Conservation (phyloP, 2,888 invertebrate genomes). For the Cecidostiba fungosa region DNA sequence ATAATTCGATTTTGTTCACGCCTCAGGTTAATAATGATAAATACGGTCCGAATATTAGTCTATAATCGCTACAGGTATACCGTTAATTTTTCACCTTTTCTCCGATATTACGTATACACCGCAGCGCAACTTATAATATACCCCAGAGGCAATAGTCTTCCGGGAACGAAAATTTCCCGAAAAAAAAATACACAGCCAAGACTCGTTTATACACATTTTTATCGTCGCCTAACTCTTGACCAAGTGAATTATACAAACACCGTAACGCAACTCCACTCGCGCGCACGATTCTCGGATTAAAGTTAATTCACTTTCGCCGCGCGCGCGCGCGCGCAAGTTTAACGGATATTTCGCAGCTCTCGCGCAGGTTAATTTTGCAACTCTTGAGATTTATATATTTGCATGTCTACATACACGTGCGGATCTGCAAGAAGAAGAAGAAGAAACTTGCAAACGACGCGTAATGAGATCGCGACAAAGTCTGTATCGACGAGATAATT, state of each 20-base stretch:
- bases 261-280: constrained; percentile 20
- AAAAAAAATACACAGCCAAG: background rate
- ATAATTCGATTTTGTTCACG: too few species aligned
- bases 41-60: too few species aligned
- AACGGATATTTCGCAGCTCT: constrained; percentile 45
- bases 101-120: too few species aligned
- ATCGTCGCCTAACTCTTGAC: background rate
- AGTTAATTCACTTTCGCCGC: constrained; percentile 48
- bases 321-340: background rate
- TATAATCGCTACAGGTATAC: too few species aligned
- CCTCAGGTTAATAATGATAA: too few species aligned
- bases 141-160: constrained; percentile 15
- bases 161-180: constrained; percentile 17
- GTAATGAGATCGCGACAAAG: constrained; percentile 26
- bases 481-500: background rate
- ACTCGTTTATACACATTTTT: constrained; percentile 8
- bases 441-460: background rate
- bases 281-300: constrained; percentile 25
- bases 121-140: background rate
- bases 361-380: constrained; percentile 29
- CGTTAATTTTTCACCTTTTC: constrained; percentile 25
- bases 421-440: too few species aligned
- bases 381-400: constrained; percentile 17
- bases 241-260: background rate
- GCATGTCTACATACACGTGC: background rate